phyloP scores from a whole-genome alignment of 1,140 invertebrate species.

The Lasaia peninsularis region DNA sequence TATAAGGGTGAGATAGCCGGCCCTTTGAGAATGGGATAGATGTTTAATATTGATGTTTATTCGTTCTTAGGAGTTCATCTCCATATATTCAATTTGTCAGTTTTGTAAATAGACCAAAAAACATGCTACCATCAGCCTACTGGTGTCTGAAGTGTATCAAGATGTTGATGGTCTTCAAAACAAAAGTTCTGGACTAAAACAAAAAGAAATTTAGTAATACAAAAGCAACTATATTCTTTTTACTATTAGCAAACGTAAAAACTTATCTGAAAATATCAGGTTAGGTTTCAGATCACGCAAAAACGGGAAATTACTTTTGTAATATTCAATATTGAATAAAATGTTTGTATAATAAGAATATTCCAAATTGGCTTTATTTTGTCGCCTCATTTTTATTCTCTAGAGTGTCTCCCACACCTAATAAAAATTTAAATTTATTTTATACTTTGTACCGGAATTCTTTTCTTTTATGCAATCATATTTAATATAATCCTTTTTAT shows the following conservation, averaged over 20 bases:
- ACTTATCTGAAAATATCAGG: background rate
- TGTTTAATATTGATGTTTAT: too few species aligned
- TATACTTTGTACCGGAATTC: background rate
- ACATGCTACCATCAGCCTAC: too few species aligned
- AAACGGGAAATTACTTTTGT: constrained; percentile 11
- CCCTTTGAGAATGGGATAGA: too few species aligned
- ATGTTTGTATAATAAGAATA: constrained; percentile 11
- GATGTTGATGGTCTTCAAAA: too few species aligned
- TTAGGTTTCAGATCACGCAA: constrained; percentile 10
- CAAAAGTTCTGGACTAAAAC: too few species aligned
- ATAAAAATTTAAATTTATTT: constrained; percentile 10
- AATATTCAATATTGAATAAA: constrained; percentile 10
- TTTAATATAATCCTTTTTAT: background rate
- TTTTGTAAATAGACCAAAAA: too few species aligned
- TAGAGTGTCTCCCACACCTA: background rate
- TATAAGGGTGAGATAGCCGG: too few species aligned
- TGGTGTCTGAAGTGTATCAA: too few species aligned
- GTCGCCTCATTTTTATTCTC: constrained; percentile 5
- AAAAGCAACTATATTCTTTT: background rate
- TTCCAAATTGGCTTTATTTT: constrained; percentile 9
- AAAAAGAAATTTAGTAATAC: background rate
- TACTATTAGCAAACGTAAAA: background rate
- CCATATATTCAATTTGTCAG: too few species aligned
- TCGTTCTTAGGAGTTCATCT: too few species aligned
- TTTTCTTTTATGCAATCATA: background rate